Percentiles rank a stretch among this genome's conserved stretches.
Conservation (phyloP, 1,140 invertebrate genomes). For the Frieseomelitta varia region DNA sequence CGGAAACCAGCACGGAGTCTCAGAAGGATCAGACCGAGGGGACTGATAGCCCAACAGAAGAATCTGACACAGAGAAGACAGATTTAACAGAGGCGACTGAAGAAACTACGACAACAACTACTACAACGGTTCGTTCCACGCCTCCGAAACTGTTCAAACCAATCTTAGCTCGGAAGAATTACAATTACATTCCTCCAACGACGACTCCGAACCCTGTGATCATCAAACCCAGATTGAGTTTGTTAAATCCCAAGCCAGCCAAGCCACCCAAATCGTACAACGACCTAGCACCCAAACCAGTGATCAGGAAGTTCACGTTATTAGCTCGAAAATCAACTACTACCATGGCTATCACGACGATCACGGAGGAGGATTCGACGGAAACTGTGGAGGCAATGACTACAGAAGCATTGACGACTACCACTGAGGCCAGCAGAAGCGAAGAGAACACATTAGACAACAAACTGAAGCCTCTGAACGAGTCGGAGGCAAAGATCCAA, state of each 20-base stretch:
- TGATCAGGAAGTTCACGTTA: conserved; percentile 74
- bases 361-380: conserved; percentile 11
- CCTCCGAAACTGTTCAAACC: conserved; percentile 75
- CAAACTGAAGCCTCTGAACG: conserved; percentile 17
- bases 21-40: neutral
- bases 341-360: conserved; percentile 18
- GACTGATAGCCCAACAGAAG: neutral
- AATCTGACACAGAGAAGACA: neutral
- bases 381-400: conserved; percentile 23
- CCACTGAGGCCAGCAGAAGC: conserved; percentile 25
- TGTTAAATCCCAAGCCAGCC: conserved; percentile 75
- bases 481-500: neutral
- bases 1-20: conserved; percentile 35
- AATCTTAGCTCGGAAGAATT: conserved; percentile 73
- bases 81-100: neutral
- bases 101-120: conserved; percentile 47
- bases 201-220: conserved; percentile 77
- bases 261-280: conserved; percentile 77
- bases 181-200: conserved; percentile 75
- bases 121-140: conserved; percentile 56
- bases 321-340: conserved; percentile 58
- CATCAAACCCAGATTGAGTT: conserved; percentile 72
- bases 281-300: conserved; percentile 76
- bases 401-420: neutral
- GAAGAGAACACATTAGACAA: conserved; percentile 56